Evolutionary conservation across 2,888 invertebrate species (phyloP).

Genomic region (Rosalia funebris): DNA sequence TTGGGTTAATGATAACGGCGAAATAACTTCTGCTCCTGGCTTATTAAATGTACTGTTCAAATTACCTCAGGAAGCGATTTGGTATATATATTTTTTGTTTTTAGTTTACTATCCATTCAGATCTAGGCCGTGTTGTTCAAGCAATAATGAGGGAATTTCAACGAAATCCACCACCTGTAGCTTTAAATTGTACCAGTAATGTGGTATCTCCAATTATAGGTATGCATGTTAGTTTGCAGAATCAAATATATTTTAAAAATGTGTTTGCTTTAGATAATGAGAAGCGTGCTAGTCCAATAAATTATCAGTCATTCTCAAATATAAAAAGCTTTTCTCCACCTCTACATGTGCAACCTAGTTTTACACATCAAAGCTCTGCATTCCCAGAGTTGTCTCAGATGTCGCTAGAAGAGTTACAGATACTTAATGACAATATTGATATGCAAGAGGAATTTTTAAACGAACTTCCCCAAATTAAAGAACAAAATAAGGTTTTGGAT

Average conservation of each 20-base stretch:
- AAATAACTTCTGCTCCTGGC: constrained; percentile 79
- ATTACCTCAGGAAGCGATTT: constrained; percentile 2
- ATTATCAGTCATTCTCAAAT: constrained; percentile 42
- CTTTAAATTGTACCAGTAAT: constrained; percentile 36
- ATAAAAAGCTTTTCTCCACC: constrained; percentile 56
- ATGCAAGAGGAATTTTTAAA: constrained; percentile 79
- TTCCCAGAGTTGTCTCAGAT: constrained; percentile 67
- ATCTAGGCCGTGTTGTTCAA: constrained; percentile 82
- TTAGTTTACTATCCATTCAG: constrained; percentile 80
- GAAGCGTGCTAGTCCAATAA: constrained; percentile 54
- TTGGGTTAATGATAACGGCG: constrained; percentile 77
- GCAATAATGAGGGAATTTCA: constrained; percentile 83
- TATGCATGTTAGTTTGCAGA: constrained; percentile 17
- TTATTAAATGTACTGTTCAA: constrained; percentile 70
- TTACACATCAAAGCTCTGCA: constrained; percentile 44
- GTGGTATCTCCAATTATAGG: constrained; percentile 49
- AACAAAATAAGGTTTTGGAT: constrained; percentile 76
- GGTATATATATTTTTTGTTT: constrained; percentile 31
- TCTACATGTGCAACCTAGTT: constrained; percentile 37
- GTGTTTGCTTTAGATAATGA: constrained; percentile 52
- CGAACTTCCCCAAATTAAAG: constrained; percentile 73
- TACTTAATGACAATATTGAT: constrained; percentile 76
- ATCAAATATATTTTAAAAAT: neutral
- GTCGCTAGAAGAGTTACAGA: constrained; percentile 74
- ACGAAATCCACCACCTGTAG: constrained; percentile 69